Evolutionary conservation across 2,888 invertebrate species (phyloP), one percentile per base, ranked within the genome.

Genomic region (Apodemia hepburni): DNA sequence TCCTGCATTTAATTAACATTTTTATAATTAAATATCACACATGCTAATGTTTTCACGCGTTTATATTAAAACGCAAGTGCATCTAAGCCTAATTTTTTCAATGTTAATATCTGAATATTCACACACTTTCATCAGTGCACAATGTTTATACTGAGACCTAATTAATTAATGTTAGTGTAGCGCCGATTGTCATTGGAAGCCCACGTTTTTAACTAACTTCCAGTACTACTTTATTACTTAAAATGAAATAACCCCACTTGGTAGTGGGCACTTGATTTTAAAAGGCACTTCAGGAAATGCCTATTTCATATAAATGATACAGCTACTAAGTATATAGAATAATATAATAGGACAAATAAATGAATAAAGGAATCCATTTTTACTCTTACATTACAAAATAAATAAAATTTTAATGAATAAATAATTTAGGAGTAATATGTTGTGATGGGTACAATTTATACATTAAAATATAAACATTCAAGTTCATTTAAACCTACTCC

Each of bases 201-300:
- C 51, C 51, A 27, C 51, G 18, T 51, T 51, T 51, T 51, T 12
- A 51, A 51, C 51, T 51, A 51, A 18, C 51, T 51, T 51, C 27
- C 51, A 51, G 27, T 51, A 51, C 51, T 51, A 51, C 51, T 51
- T 51, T 12, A 11, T 15, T 51, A 51, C 51, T 27, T 51, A 51
- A 49, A 51, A 51, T 51, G 51, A 18, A 51, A 42, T 42, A 42
- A 51, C 51, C 51, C 51, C 22, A 22, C 51, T 27, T 12, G 9
- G 5, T 42, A 18, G 51, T 42, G 27, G 51, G 18, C 51, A 22
- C 22, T 51, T 15, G 27, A 51, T 27, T 18, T 51, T 12, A 51
- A 27, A 51, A 51, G 51, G 51, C 51, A 51, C 51, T 51, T 51
- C 51, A 18, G 51, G 22, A 51, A 51, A 51, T 51, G 51, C 51